Base-by-base conservation (phyloP, 2,113 vertebrate genomes). In the Pleuronectes platessa region DNA sequence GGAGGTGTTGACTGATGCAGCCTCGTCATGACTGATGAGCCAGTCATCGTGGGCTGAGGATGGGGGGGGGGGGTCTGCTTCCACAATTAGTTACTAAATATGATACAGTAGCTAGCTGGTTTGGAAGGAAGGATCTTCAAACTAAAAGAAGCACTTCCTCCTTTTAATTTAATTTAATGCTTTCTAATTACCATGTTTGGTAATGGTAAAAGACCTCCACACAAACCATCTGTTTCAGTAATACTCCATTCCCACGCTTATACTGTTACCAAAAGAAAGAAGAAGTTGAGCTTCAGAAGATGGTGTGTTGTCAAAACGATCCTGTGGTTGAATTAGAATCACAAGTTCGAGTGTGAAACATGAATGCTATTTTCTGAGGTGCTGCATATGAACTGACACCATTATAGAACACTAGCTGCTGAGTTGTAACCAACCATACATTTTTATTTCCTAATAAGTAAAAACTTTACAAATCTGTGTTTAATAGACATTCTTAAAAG, bases 1-100 rank as follows among this genome's bases (percentile, higher is more conserved):
- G 1, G 69, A 47, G 37, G 54, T 74, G 61, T 66, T 65, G 80
- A 81, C 31, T 59, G 72, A 72, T 60, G 24, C 21, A 67, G 70
- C 68, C 71, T 60, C 74, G 58, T 59, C 5, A 67, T 81, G 79
- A 83, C 53, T 70, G 70, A 85, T 82, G 70, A 56, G 24, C 35
- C 10, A 66, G 69, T 84, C 78, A 70, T 74, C 31, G n/a, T n/a
- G 51, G 40, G 45, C 62, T 49, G 63, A 61, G 49, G 21, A 31
- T 27, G 26, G 14, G 5, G 10, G 12, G 67, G 61, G 53, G 15
- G 27, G 4, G 27, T 31, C 14, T 47, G 3, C 20, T 79, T 69
- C 63, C 9, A 21, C 18, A 45, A 27, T 79, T 68, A 24, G 1
- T 61, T 60, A 23, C 6, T 18, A 51, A 66, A 61, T 66, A 53